Percentiles rank a stretch among this genome's conserved stretches.
phyloP scores from a whole-genome alignment of 2,797 vertebrate species.

The Ctenopoma kingsleyae region DNA sequence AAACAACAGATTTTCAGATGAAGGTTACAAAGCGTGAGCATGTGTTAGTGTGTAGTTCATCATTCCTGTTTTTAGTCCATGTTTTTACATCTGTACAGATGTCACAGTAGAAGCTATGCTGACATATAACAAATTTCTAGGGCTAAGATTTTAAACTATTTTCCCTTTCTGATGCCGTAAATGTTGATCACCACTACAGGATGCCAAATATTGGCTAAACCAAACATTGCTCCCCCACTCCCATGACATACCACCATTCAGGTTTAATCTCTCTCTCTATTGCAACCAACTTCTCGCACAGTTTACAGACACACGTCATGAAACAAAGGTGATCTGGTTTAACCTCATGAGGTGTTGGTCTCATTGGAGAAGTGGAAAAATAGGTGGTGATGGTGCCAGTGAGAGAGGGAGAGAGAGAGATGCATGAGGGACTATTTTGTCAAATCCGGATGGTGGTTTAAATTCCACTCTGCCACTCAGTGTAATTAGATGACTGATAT shows the following conservation, averaged over 20 bases:
- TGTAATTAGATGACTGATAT: constrained; percentile 74
- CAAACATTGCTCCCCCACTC: constrained; percentile 51
- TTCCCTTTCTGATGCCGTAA: constrained; percentile 42
- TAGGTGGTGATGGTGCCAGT: constrained; percentile 2
- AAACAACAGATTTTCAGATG: constrained; percentile 67
- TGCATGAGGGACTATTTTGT: background rate
- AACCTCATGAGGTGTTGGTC: constrained; percentile 32
- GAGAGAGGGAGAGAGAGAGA: constrained; percentile 2
- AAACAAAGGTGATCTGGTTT: constrained; percentile 16
- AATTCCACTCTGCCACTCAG: constrained; percentile 54
- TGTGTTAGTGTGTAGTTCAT: constrained; percentile 46
- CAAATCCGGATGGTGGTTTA: constrained; percentile 39
- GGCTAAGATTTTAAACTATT: constrained; percentile 17
- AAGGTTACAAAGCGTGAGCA: constrained; percentile 64
- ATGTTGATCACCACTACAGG: constrained; percentile 28
- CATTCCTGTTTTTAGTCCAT: constrained; percentile 52
- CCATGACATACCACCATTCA: constrained; percentile 23
- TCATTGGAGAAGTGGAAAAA: constrained; percentile 31
- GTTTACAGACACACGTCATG: constrained; percentile 14
- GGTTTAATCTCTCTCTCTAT: constrained; percentile 30
- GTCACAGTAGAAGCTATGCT: constrained; percentile 60
- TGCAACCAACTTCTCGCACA: constrained; percentile 1
- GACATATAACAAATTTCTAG: constrained; percentile 41
- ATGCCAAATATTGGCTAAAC: constrained; percentile 77
- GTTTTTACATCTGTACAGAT: constrained; percentile 66